Evolutionary conservation across 2,797 vertebrate species (phyloP), one percentile per base, ranked within the genome.

Genomic region (Brotula barbata): DNA sequence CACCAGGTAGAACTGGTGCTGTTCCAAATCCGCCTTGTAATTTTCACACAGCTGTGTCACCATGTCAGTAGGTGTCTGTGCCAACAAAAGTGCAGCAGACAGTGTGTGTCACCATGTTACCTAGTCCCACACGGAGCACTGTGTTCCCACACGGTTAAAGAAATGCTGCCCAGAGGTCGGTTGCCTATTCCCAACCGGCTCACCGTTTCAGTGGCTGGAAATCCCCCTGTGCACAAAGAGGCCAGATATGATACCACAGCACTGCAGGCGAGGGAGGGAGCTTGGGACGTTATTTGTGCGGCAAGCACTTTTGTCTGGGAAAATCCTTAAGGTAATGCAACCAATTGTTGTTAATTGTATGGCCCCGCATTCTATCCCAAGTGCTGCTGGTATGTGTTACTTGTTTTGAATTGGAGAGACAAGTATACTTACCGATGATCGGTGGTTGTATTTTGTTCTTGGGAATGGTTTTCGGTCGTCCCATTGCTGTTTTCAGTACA

Each of bases 251-350:
- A 92, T 90, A 89, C 85, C 82, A 80, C 81, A 82, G 81, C 88
- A 91, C 91, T 92, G 89, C 88, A 91, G 91, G 90, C 89, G 54
- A 89, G 88, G 90, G 89, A 90, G 90, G 89, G 81, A 87, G 81
- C 84, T 52, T 14, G 76, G 82, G 78, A 89, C 87, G 86, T 77
- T 86, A 90, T 90, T 90, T 88, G 92, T 90, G 89, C 75, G 70
- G 71, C 68, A 54, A 80, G 72, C 67, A 86, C 88, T 85, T 83
- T 88, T 87, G 88, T 91, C 81, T 89, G 86, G 75, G 82, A 89
- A 90, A 90, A 67, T 89, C 84, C 90, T 90, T 88, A 80, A 89
- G 89, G 90, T 87, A 88, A 77, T 72, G 58, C 75, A 66, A 82
- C 74, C 86, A 82, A 91, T 91, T 91, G 89, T 91, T 91, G 81